Evolutionary conservation across 1,140 invertebrate genomes (phyloP).

Genomic region (Hylaeus anthracinus): DNA sequence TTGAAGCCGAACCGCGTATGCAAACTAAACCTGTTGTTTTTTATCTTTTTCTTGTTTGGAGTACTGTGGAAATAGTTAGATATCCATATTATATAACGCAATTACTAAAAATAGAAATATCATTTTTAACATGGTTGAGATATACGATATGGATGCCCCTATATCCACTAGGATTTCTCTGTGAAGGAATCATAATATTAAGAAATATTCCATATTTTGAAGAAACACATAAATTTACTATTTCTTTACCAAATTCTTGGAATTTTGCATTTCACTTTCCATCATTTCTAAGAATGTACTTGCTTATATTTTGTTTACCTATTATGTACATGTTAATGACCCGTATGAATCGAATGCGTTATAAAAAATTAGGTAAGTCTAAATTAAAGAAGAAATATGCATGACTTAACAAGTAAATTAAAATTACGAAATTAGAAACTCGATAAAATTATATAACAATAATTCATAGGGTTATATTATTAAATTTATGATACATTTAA

Average conservation of each 20-base stretch:
- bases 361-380: conserved; percentile 81
- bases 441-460: conserved; percentile 1
- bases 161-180: conserved; percentile 93
- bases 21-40: conserved; percentile 93
- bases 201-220: conserved; percentile 94
- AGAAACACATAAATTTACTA: conserved; percentile 89
- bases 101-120: conserved; percentile 87
- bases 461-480: not conserved
- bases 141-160: conserved; percentile 96
- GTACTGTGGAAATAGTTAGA: conserved; percentile 89
- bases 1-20: conserved; percentile 92
- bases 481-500: not conserved
- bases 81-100: conserved; percentile 96
- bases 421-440: not conserved
- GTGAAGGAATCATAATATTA: conserved; percentile 91
- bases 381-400: conserved; percentile 39
- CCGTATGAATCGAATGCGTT: conserved; percentile 88
- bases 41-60: conserved; percentile 93
- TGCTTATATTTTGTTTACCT: conserved; percentile 88
- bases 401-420: conserved; percentile 13
- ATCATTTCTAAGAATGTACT: conserved; percentile 88
- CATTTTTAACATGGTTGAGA: conserved; percentile 93
- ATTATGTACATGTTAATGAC: conserved; percentile 88
- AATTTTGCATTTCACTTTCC: conserved; percentile 95
- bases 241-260: conserved; percentile 90